Base-by-base conservation (phyloP, 2,113 vertebrate genomes). In the Anhinga rufa region DNA sequence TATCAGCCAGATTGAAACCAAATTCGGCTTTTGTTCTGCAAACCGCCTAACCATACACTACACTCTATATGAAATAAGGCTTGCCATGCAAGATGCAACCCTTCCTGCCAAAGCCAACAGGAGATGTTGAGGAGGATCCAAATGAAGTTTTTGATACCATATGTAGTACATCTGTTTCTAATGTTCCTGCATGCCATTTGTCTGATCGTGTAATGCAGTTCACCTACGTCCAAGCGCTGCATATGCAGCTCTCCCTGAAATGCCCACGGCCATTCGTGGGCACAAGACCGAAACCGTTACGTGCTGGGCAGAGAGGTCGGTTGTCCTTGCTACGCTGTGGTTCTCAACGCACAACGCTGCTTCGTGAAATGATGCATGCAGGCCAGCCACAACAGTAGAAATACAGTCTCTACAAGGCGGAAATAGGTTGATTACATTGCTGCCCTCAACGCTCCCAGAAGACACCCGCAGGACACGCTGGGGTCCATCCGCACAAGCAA, bases 1-100 rank as follows among this genome's bases (percentile, higher is more conserved):
- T n/a, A 94, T 95, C 92, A 95, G 89, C 82, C 75, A 70, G 14
- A 85, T 28, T 48, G 76, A 96, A 94, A 90, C 82, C 77, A 88
- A 96, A 68, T 17, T 95, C 55, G 76, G 90, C 44, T 90, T 92
- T 91, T 93, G 83, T 86, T 89, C 91, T 76, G 91, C 87, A 82
- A 55, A 81, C 74, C 25, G 52, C 92, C 79, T 69, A 38, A 58
- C 91, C 55, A 54, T 58, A 29, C 12, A 5, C 80, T 85, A 12
- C 12, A 2, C 49, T 40, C 71, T 87, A 22, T 48, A 64, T 17
- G 74, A 80, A 75, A 51, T 0, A 17, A 84, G 71, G 48, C 74
- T 89, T 69, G 54, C 86, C 86, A 91, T 92, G 88, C 80, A 52
- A 90, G 79, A 90, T 14, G 60, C 52, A 81, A 49, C 78, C 51